Conservation (phyloP, 1,140 invertebrate genomes). For the Pachyrhynchus sulphureomaculatus region DNA sequence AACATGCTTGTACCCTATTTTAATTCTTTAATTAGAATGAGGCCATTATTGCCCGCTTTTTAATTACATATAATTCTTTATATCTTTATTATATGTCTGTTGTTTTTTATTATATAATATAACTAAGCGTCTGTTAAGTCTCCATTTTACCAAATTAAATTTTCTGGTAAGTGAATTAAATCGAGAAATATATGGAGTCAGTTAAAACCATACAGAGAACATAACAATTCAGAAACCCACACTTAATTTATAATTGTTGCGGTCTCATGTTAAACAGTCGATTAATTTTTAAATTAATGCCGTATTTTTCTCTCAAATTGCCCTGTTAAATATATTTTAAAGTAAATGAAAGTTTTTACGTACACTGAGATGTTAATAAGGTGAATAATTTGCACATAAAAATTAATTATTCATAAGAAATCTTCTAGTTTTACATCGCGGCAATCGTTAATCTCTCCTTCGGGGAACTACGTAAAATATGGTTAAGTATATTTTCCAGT, state of each 20-base stretch:
- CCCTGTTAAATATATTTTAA: slow-evolving; percentile 22
- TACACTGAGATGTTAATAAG: slow-evolving; percentile 29
- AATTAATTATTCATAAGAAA: slow-evolving; percentile 35
- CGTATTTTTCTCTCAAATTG: slow-evolving; percentile 27
- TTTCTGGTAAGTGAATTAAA: too few relatives aligned
- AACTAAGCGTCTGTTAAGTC: too few relatives aligned
- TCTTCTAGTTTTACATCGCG: slow-evolving; percentile 21
- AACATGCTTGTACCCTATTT: too few relatives aligned
- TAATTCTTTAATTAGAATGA: too few relatives aligned
- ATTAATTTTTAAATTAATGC: slow-evolving; percentile 34
- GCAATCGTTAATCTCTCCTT: slow-evolving; percentile 17
- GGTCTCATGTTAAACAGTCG: slow-evolving; percentile 23
- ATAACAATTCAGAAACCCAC: slow-evolving; percentile 11
- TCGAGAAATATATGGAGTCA: too few relatives aligned
- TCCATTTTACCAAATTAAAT: too few relatives aligned
- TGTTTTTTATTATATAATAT: too few relatives aligned
- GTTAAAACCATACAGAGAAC: neutral
- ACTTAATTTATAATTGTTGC: slow-evolving; percentile 8
- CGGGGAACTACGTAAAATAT: too few relatives aligned
- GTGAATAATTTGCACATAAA: slow-evolving; percentile 34
- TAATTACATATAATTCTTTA: too few relatives aligned
- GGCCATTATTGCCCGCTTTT: too few relatives aligned
- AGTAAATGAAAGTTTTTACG: neutral
- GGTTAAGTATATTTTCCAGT: too few relatives aligned
- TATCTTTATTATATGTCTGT: too few relatives aligned